Base-by-base conservation (phyloP, 2,888 invertebrate genomes). In the Parascotia fuliginaria region DNA sequence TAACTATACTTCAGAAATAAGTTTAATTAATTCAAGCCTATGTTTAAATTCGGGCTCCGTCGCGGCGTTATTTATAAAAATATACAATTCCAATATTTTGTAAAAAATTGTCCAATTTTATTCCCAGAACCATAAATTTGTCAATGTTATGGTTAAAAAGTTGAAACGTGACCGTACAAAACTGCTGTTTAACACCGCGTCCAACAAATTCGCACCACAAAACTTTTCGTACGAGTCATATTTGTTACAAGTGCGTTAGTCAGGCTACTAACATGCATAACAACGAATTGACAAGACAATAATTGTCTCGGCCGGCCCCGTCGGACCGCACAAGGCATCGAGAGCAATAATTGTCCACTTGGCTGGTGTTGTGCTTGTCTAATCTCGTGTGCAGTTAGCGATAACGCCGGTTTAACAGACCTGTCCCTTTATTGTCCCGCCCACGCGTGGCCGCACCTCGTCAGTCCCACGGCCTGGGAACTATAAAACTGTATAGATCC, bases 351-450 rank as follows among this genome's bases (percentile, higher is more conserved):
- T 64, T 46, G 62, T 57, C 45, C 62, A 63, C 57, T 65, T 65
- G 42, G 56, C 55, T 33, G 24, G 44, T 52, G 60, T 52, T 27
- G 32, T 45, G 50, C 41, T 49, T 42, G 50, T 65, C 47, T 64
- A 64, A 65, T 67, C 57, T 67, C 16, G 47, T 22, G 44, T 52
- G 48, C 55, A 60, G 60, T 52, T 42, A 51, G 34, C 45, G 68
- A 65, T 64, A 65, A 42, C 64, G 22, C n/a, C 28, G 40, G 43
- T 27, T 42, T 38, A 36, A 36, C 42, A 32, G 55, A 49, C 57
- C 37, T 48, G 55, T 54, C 58, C 60, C 55, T 58, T 42, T 48
- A 56, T 56, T 47, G 38, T 43, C 19, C 33, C 53, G 42, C 66
- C 66, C 65, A 66, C 66, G 61, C 57, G 31, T 13, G 6, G 3